Conservation (phyloP, 2,797 vertebrate genomes). For the Peromyscus melanophrys region DNA sequence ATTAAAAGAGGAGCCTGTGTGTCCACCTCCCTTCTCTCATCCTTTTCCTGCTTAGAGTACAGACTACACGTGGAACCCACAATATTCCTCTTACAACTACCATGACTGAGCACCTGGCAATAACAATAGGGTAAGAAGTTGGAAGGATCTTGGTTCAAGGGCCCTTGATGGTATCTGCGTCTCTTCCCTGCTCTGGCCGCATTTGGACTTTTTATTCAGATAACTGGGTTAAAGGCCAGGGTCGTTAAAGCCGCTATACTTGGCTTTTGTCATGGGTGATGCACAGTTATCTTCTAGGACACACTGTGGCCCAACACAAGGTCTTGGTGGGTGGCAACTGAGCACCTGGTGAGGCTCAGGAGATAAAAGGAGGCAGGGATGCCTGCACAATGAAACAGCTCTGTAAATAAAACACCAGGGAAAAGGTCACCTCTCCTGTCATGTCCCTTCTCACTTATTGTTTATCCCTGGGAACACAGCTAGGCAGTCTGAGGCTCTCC, state of each 20-base stretch:
- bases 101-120: not conserved
- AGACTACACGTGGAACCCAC: not conserved
- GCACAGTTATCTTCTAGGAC: not conserved
- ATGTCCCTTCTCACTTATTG: not conserved
- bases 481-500: not conserved
- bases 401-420: not conserved
- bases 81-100: not conserved
- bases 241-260: not conserved
- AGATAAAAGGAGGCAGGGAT: not conserved
- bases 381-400: not conserved
- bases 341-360: not conserved
- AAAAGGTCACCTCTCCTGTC: accelerated
- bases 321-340: not conserved
- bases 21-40: too few relatives aligned
- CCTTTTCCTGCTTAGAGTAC: not conserved
- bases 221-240: not conserved
- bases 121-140: not conserved
- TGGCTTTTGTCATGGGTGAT: not conserved
- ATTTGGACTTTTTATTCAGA: not conserved
- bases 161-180: not conserved
- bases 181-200: not conserved
- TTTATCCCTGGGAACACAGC: not conserved
- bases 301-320: not conserved
- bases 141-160: not conserved
- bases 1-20: not conserved